These are phyloP conservation scores for Eulemur rufifrons DNA, from an alignment of 2,113 vertebrate species.

Conservation along the genomic window DNA sequence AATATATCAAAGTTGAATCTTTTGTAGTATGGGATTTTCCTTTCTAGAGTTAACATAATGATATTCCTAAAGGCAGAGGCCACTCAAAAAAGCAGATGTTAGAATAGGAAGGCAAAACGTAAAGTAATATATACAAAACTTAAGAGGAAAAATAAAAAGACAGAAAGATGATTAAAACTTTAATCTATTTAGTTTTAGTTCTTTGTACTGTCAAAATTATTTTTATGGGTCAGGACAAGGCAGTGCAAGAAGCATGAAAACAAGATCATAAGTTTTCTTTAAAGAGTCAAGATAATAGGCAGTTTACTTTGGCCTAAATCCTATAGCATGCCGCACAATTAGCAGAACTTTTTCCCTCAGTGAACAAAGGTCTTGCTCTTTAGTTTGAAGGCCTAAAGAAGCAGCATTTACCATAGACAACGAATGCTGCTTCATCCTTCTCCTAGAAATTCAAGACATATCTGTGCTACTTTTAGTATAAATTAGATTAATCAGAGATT, in stretches of 20 bases:
- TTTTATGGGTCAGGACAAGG: conserved; percentile 38
- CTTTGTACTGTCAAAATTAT: conserved; percentile 50
- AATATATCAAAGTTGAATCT: neutral
- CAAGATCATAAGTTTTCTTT: neutral
- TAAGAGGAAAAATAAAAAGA: neutral
- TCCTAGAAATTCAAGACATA: conserved; percentile 9
- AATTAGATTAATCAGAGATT: conserved; percentile 47
- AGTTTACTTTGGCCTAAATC: neutral
- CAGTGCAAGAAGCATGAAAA: neutral
- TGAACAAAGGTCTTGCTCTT: neutral
- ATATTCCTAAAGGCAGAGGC: neutral
- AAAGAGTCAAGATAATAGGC: neutral
- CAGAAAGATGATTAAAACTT: neutral
- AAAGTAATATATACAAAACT: neutral
- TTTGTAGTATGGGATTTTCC: neutral
- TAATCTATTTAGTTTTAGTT: conserved; percentile 29
- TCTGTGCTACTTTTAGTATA: conserved; percentile 6
- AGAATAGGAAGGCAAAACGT: neutral
- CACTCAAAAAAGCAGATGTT: neutral
- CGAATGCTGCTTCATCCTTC: neutral
- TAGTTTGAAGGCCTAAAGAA: neutral
- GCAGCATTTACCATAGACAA: neutral
- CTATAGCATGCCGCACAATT: neutral
- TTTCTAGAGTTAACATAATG: neutral
- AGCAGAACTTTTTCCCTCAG: neutral